Conservation (phyloP, 1,140 invertebrate genomes). For the Leptinotarsa texana region DNA sequence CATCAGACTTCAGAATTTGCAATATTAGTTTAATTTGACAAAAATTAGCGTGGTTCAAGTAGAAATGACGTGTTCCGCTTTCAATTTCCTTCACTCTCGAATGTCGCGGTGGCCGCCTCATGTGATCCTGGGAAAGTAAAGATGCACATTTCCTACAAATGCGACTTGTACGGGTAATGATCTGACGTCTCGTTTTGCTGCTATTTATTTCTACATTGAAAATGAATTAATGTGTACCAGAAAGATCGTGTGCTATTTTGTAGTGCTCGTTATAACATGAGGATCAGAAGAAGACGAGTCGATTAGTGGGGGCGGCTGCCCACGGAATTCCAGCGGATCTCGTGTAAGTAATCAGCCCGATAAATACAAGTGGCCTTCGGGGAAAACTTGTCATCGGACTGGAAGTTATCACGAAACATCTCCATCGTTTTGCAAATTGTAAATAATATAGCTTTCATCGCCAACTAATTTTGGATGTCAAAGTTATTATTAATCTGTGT, state of each 20-base stretch:
- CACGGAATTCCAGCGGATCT: conserved; percentile 14
- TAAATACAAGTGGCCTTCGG: neutral
- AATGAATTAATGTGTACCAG: conserved; percentile 23
- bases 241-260: conserved; percentile 25
- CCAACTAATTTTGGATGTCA: too few species aligned
- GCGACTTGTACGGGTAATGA: neutral
- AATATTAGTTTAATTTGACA: too few species aligned
- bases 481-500: too few species aligned
- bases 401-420: too few species aligned
- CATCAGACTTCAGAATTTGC: too few species aligned
- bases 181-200: conserved; percentile 18
- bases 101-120: too few species aligned
- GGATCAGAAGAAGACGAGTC: neutral
- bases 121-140: neutral
- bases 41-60: too few species aligned
- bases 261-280: conserved; percentile 24
- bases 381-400: neutral
- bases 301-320: conserved; percentile 15
- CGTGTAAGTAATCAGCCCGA: neutral
- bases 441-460: too few species aligned
- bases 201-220: conserved; percentile 22
- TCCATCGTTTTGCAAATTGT: too few species aligned
- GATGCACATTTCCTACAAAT: neutral
- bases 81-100: too few species aligned
- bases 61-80: too few species aligned